Conservation (phyloP, 2,113 vertebrate genomes). For the Euleptes europaea region DNA sequence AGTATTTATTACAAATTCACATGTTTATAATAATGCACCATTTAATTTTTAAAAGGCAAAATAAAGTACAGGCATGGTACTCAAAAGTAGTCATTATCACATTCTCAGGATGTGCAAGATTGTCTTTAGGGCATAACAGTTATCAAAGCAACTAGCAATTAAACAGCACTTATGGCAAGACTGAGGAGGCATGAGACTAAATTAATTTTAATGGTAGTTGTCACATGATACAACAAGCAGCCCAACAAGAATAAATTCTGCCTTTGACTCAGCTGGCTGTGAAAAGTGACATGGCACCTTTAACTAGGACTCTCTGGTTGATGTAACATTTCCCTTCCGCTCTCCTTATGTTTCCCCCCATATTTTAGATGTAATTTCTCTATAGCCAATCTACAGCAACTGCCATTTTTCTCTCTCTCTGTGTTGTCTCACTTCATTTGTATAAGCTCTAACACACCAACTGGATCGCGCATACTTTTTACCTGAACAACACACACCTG, state of each 20-base stretch:
- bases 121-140: constrained; percentile 53
- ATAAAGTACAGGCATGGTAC: constrained; percentile 52
- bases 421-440: neutral
- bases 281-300: neutral
- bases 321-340: neutral
- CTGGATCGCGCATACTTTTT: constrained; percentile 42
- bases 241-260: constrained; percentile 6
- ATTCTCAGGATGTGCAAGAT: constrained; percentile 25
- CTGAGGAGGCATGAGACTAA: constrained; percentile 28
- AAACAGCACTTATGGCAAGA: constrained; percentile 49
- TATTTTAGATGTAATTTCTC: constrained; percentile 39
- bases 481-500: constrained; percentile 10
- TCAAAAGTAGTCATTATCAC: constrained; percentile 54
- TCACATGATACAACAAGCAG: constrained; percentile 43
- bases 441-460: constrained; percentile 47
- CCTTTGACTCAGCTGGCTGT: neutral
- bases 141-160: constrained; percentile 61
- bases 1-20: constrained; percentile 39
- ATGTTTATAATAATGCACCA: constrained; percentile 42
- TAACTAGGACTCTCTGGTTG: neutral
- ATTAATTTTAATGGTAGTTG: constrained; percentile 47
- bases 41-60: constrained; percentile 53
- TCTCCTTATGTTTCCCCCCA: neutral
- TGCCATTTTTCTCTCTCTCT: constrained; percentile 20
- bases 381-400: constrained; percentile 34